These are phyloP conservation scores for Gobionotothen gibberifrons DNA, from an alignment of 2,797 vertebrate species.

Conservation along the genomic window DNA sequence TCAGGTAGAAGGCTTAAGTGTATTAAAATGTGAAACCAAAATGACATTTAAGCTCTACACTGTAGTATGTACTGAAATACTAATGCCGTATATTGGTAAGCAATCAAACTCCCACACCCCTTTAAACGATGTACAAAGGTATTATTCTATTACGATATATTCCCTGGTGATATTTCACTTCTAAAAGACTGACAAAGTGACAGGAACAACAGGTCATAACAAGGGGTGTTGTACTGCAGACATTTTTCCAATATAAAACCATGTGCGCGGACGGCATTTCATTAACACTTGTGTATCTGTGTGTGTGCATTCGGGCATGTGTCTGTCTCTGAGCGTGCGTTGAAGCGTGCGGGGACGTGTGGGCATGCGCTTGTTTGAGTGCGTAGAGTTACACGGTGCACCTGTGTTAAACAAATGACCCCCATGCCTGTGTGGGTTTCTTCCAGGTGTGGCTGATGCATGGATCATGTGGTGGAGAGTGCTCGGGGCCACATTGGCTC, in stretches of 20 bases:
- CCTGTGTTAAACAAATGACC: slow-evolving; percentile 82
- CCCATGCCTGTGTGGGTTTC: slow-evolving; percentile 72
- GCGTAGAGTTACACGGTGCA: slow-evolving; percentile 64
- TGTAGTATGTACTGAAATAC: neutral
- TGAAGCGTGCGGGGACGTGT: slow-evolving; percentile 32
- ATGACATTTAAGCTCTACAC: neutral
- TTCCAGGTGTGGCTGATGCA: slow-evolving; percentile 81
- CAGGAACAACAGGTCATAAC: slow-evolving; percentile 21
- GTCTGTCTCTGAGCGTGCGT: slow-evolving; percentile 24
- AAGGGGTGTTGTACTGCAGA: slow-evolving; percentile 8
- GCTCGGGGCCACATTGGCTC: slow-evolving; percentile 79
- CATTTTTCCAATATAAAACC: slow-evolving; percentile 20
- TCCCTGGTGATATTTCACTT: neutral
- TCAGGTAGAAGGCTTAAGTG: neutral
- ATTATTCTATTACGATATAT: neutral
- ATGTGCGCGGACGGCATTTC: slow-evolving; percentile 30
- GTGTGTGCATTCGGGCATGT: slow-evolving; percentile 25
- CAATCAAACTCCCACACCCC: neutral
- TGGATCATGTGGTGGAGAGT: slow-evolving; percentile 78
- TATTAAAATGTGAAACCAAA: slow-evolving; percentile 1
- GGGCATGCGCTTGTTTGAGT: slow-evolving; percentile 31
- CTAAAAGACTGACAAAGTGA: neutral
- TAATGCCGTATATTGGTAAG: neutral
- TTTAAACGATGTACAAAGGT: neutral
- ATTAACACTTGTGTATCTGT: slow-evolving; percentile 46